Base-by-base conservation (phyloP, 1,140 invertebrate species). In the Drosophila tsacasi region DNA sequence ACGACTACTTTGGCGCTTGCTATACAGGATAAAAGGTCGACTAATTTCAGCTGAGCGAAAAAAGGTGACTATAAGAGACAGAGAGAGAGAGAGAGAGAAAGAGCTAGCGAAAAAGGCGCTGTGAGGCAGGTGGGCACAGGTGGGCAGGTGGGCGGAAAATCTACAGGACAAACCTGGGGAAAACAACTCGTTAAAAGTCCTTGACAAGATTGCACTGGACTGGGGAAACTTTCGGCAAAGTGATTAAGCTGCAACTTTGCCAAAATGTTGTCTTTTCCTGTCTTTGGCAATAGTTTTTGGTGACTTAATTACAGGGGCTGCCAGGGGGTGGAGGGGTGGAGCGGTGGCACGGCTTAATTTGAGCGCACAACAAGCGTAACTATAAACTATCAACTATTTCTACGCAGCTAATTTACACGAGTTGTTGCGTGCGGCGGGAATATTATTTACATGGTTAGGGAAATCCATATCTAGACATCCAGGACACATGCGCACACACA, bases 161-260 rank as follows among this genome's bases (percentile, higher is more conserved):
- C 40, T 73, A 79, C 77, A 58, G 47, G 58, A 74, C 58, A 61
- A 79, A 44, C 76, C 52, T 73, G 68, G 46, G 58, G 52, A 64
- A 79, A 69, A 79, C 74, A 79, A 79, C 74, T 79, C 74, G 71
- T 79, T 79, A 79, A 74, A 72, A 75, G 67, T 78, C 60, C 72
- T 54, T 35, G 67, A 72, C 67, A 72, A 60, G 69, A 47, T 71
- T 74, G 71, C 71, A 73, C 54, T 72, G 67, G 58, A 35, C 58
- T n/a, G n/a, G 69, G 58, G 40, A 77, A 76, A 76, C 37, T 77
- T 76, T 76, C 42, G 47, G 42, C 74, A 76, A 67, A 67, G 74
- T 76, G 46, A 68, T 76, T 73, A 67, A 67, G 74, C 47, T 76
- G 73, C 72, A 75, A 64, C 59, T 75, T 75, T 54, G 72, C 27